These are phyloP conservation scores for Yponomeuta cagnagella DNA, from an alignment of 2,888 invertebrate species.

Conservation along the genomic window DNA sequence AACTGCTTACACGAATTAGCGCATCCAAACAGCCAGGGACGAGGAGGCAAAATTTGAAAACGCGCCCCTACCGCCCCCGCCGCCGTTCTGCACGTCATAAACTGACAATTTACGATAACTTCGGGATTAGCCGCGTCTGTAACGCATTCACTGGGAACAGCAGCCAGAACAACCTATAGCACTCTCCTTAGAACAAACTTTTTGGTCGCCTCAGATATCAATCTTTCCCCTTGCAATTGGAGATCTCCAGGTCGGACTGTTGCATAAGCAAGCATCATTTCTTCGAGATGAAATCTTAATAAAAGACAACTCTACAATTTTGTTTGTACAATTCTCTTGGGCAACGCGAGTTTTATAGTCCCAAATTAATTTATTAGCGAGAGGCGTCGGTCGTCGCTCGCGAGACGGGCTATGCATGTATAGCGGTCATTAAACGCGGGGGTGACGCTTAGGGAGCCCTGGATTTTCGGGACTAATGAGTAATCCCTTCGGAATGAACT, in stretches of 20 bases:
- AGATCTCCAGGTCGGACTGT: neutral
- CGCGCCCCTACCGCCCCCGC: slow-evolving; percentile 41
- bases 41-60: slow-evolving; percentile 72
- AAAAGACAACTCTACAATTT: slow-evolving; percentile 13
- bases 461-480: slow-evolving; percentile 10
- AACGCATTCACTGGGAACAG: slow-evolving; percentile 49
- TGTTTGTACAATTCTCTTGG: slow-evolving; percentile 4
- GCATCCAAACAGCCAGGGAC: slow-evolving; percentile 61
- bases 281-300: slow-evolving; percentile 9
- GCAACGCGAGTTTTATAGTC: slow-evolving; percentile 29
- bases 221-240: neutral
- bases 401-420: slow-evolving; percentile 32
- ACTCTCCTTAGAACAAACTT: neutral
- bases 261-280: slow-evolving; percentile 3
- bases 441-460: slow-evolving; percentile 22
- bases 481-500: slow-evolving; percentile 14
- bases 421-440: slow-evolving; percentile 40
- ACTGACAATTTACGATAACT: slow-evolving; percentile 77
- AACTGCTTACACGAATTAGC: slow-evolving; percentile 76
- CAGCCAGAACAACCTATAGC: neutral
- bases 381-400: slow-evolving; percentile 32
- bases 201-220: slow-evolving; percentile 2
- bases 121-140: slow-evolving; percentile 75
- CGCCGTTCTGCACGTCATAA: slow-evolving; percentile 76
- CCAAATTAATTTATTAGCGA: slow-evolving; percentile 42